Percentiles rank a stretch among this genome's conserved stretches.
Conservation (phyloP, 2,888 invertebrate genomes). For the Ichneumon xanthorius region DNA sequence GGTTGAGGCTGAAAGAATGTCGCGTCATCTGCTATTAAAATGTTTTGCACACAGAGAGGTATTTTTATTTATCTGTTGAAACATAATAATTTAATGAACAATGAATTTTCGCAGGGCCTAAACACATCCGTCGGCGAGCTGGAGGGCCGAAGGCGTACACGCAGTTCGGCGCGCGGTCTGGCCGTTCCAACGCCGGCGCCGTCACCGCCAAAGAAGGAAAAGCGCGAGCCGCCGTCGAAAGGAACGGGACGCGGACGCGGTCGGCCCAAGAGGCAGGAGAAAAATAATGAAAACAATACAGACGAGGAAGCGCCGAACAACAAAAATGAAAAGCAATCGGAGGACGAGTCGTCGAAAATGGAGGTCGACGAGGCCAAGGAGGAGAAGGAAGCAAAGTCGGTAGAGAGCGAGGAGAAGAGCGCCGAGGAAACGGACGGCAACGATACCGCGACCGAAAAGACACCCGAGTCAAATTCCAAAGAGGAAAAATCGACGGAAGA, state of each 20-base stretch:
- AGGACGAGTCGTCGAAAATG: conserved; percentile 81
- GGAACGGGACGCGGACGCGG: conserved; percentile 83
- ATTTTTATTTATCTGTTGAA: neutral
- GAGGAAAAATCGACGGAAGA: conserved; percentile 80
- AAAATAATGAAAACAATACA: conserved; percentile 81
- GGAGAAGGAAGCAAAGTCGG: conserved; percentile 76
- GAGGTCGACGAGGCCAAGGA: conserved; percentile 80
- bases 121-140: conserved; percentile 85
- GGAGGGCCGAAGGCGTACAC: conserved; percentile 87
- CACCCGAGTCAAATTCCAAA: conserved; percentile 79
- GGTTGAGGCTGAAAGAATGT: neutral
- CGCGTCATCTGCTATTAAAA: neutral
- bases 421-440: conserved; percentile 76
- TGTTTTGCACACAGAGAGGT: neutral
- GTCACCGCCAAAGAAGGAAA: conserved; percentile 86
- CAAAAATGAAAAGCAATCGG: conserved; percentile 80
- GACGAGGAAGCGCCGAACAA: conserved; percentile 81
- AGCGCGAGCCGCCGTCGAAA: conserved; percentile 81
- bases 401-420: conserved; percentile 72
- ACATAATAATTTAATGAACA: neutral
- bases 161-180: conserved; percentile 86
- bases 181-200: conserved; percentile 86
- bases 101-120: conserved; percentile 82
- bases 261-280: conserved; percentile 82
- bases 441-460: conserved; percentile 73